Conservation (phyloP, 2,797 vertebrate genomes). For the Eupleurogrammus muticus region DNA sequence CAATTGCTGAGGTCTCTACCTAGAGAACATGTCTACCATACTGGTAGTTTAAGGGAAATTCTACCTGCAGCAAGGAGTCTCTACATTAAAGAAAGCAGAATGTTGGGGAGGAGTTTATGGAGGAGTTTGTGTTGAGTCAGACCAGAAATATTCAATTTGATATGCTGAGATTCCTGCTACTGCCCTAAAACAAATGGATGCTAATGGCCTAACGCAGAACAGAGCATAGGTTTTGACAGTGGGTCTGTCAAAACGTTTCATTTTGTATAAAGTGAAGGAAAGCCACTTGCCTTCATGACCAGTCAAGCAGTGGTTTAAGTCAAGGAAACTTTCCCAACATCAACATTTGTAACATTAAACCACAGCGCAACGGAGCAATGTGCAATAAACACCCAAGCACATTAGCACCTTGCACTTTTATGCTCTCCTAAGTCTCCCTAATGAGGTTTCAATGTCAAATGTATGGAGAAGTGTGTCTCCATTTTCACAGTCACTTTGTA, state of each 20-base stretch:
- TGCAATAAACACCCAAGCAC: too few species aligned
- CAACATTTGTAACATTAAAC: not conserved
- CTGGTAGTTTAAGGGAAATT: slow-evolving; percentile 13
- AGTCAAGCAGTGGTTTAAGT: not conserved
- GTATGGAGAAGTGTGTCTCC: too few species aligned
- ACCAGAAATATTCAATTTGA: not conserved
- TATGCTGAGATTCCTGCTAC: not conserved
- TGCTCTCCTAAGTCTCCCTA: too few species aligned
- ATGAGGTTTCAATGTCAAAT: too few species aligned
- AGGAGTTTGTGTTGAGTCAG: not conserved
- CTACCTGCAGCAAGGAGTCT: too few species aligned
- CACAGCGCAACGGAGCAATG: too few species aligned
- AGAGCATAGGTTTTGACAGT: not conserved
- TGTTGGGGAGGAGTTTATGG: not conserved
- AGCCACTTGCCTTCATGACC: not conserved
- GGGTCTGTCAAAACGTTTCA: not conserved
- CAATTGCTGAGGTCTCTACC: not conserved
- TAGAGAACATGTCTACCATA: slow-evolving; percentile 10
- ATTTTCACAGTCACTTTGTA: too few species aligned
- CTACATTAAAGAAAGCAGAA: not conserved
- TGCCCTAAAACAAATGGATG: not conserved
- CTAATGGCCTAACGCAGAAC: not conserved
- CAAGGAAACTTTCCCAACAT: not conserved
- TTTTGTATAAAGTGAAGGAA: not conserved
- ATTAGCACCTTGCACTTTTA: too few species aligned